Evolutionary conservation across 2,113 vertebrate genomes (phyloP), one percentile per base, ranked within the genome.

Genomic region (Perognathus longimembris): DNA sequence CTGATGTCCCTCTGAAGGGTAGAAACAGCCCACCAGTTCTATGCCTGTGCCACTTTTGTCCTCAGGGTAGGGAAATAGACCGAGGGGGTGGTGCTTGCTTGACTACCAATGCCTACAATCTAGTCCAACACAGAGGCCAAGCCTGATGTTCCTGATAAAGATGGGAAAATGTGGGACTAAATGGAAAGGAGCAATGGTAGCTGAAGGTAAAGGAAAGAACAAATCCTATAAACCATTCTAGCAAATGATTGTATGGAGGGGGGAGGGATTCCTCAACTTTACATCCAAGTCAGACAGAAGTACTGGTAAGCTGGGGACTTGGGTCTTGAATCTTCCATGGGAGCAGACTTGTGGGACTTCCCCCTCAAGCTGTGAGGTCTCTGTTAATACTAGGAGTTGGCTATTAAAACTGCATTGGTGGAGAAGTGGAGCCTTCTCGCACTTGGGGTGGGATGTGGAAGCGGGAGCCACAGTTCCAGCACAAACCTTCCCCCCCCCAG

Each of bases 201-300:
- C 24, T 85, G 63, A 64, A 45, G 34, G 63, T 36, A 77, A 76
- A 45, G 14, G 32, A 81, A 71, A 64, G 34, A 81, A 82, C 42
- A 89, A 71, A 38, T 82, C 69, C 64, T 81, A 32, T 28, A 83
- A 79, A 36, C 66, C 75, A 59, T 81, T 50, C n/a, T 78, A 69
- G 26, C 22, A 83, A 45, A 66, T 36, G 26, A 82, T 30, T 28
- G 40, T 78, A 36, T 20, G 14, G 24, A 1, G 22, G 34, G 18
- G 7, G n/a, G 34, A 32, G 69, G 20, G 32, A 84, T 57, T 38
- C 30, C 50, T 42, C 5, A 21, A 79, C 67, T 70, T 66, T 63
- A 69, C 21, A 69, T 67, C 61, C 50, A 81, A 40, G 15, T 15
- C n/a, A 61, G 63, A 81, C 9, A 38, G 17, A 82, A 59, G 50